These are phyloP conservation scores for Fundulus diaphanus DNA, from an alignment of 2,797 vertebrate species.

Conservation along the genomic window DNA sequence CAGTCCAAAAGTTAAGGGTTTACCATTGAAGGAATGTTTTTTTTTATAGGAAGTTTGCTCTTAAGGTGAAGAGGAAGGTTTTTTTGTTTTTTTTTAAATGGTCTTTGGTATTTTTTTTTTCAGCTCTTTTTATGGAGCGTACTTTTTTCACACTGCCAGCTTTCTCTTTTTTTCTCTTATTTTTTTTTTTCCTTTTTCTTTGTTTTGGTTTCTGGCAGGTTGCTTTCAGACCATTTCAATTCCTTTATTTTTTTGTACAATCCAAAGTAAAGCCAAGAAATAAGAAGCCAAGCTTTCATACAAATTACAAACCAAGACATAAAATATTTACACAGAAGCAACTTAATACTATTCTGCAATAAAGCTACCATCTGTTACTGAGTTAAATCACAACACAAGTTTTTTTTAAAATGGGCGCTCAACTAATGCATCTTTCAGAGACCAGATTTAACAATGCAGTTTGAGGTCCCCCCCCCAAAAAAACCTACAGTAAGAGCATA, in stretches of 20 bases:
- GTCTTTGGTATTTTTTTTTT: conserved; percentile 57
- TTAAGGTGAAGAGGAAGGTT: conserved; percentile 87
- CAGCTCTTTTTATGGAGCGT: conserved; percentile 50
- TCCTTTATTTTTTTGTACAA: conserved; percentile 96
- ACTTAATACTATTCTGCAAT: conserved; percentile 88
- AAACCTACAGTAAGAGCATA: conserved; percentile 75
- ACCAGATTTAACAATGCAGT: conserved; percentile 70
- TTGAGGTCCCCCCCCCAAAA: conserved; percentile 39
- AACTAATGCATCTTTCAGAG: conserved; percentile 83
- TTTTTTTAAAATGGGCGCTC: conserved; percentile 82
- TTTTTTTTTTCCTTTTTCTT: conserved; percentile 60
- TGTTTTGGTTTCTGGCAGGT: conserved; percentile 76
- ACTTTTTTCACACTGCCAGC: conserved; percentile 64
- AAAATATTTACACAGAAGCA: conserved; percentile 98
- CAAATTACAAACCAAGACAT: conserved; percentile 97
- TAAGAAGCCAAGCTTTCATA: conserved; percentile 93
- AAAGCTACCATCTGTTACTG: conserved; percentile 85
- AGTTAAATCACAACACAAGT: conserved; percentile 79
- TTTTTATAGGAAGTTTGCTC: conserved; percentile 86
- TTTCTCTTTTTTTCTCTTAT: conserved; percentile 44
- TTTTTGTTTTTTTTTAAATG: conserved; percentile 79
- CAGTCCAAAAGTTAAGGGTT: conserved; percentile 1
- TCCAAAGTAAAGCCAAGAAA: conserved; percentile 90
- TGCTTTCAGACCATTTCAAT: conserved; percentile 94
- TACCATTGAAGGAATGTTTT: conserved; percentile 11